Percentiles rank a stretch among this genome's conserved stretches.
phyloP scores from a whole-genome alignment of 1,140 invertebrate genomes.

The Cyclargus thomasi region DNA sequence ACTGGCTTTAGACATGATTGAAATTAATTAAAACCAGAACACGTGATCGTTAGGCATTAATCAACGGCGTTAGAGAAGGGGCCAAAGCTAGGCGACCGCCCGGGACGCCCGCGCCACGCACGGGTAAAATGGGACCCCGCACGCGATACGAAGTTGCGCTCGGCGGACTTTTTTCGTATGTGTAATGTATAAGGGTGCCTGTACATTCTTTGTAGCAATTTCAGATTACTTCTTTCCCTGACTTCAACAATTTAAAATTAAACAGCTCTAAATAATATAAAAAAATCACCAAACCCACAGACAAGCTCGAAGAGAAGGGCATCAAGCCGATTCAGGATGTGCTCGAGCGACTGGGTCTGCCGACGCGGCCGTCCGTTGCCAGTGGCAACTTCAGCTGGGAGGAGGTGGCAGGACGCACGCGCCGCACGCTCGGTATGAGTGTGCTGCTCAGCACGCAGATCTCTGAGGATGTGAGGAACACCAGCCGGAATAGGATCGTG shows the following conservation, averaged over 20 bases:
- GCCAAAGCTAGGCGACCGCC: too few relatives aligned
- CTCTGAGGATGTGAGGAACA: slow-evolving; percentile 79
- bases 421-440: slow-evolving; percentile 76
- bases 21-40: too few relatives aligned
- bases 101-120: too few relatives aligned
- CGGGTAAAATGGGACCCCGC: too few relatives aligned
- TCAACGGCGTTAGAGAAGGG: too few relatives aligned
- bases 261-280: not conserved
- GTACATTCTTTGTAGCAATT: too few relatives aligned
- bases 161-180: too few relatives aligned
- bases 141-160: too few relatives aligned
- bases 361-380: slow-evolving; percentile 62
- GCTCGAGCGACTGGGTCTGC: slow-evolving; percentile 69
- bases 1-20: too few relatives aligned
- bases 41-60: too few relatives aligned
- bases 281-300: slow-evolving; percentile 45
- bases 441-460: slow-evolving; percentile 80
- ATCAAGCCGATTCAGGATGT: slow-evolving; percentile 75
- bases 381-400: slow-evolving; percentile 69
- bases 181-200: too few relatives aligned
- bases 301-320: slow-evolving; percentile 76
- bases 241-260: not conserved
- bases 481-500: slow-evolving; percentile 78
- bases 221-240: too few relatives aligned
- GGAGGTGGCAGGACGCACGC: slow-evolving; percentile 65